Percentiles rank a stretch among this genome's conserved stretches.
These are phyloP conservation scores for Ptychoptera contaminata DNA, from an alignment of 2,888 invertebrate species.

Conservation along the genomic window DNA sequence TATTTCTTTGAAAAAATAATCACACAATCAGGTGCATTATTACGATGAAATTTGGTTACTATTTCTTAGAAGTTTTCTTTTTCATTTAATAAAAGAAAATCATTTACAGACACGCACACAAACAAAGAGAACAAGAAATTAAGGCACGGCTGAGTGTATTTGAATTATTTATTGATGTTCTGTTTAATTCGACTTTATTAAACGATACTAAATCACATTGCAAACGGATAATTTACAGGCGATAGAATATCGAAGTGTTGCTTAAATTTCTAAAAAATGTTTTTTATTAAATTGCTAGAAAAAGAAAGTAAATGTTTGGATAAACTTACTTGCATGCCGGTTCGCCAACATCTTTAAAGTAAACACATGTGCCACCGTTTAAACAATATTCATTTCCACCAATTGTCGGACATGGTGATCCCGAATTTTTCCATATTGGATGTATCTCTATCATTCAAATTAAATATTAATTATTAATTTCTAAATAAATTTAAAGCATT, in stretches of 20 bases:
- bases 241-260: conserved; percentile 4
- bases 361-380: conserved; percentile 75
- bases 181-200: too few relatives aligned
- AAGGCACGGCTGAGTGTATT: not conserved
- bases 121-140: too few relatives aligned
- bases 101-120: too few relatives aligned
- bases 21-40: too few relatives aligned
- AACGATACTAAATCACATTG: not conserved
- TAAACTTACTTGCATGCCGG: conserved; percentile 72
- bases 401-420: not conserved
- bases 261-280: too few relatives aligned
- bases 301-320: too few relatives aligned
- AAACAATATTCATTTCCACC: conserved; percentile 44
- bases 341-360: conserved; percentile 61
- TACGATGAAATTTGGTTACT: too few relatives aligned
- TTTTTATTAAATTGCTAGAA: too few relatives aligned
- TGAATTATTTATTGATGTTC: not conserved
- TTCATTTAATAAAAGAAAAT: too few relatives aligned
- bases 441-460: not conserved
- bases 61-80: too few relatives aligned
- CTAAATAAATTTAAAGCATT: conserved; percentile 34
- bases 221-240: too few relatives aligned
- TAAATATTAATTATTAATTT: conserved; percentile 25
- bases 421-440: not conserved
- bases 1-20: too few relatives aligned